These are phyloP conservation scores for Syngnathoides biaculeatus DNA, from an alignment of 2,113 vertebrate species.

Conservation along the genomic window DNA sequence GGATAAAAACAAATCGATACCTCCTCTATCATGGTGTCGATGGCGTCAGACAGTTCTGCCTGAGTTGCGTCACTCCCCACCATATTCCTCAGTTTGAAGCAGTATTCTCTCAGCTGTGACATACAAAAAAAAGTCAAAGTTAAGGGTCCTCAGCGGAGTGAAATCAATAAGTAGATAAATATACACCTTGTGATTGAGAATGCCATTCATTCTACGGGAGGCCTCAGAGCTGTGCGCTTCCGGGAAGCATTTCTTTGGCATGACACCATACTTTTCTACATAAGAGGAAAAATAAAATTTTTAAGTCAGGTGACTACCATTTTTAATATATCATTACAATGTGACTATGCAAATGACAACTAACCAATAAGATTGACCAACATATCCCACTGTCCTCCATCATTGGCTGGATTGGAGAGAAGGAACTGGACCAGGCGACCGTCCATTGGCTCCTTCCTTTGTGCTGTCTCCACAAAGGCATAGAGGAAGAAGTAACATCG, in stretches of 20 bases:
- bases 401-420: constrained; percentile 89
- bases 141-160: neutral
- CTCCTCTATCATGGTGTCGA: constrained; percentile 96
- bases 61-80: constrained; percentile 81
- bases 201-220: constrained; percentile 94
- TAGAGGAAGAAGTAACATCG: constrained; percentile 93
- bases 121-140: constrained; percentile 3
- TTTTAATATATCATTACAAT: no score
- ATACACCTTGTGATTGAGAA: constrained; percentile 93
- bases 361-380: constrained; percentile 94
- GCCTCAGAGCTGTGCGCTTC: constrained; percentile 95
- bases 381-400: constrained; percentile 99
- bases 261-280: constrained; percentile 92
- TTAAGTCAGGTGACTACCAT: neutral
- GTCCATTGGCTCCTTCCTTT: constrained; percentile 87
- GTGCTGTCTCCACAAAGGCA: constrained; percentile 88
- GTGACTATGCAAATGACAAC: constrained; percentile 27
- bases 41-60: constrained; percentile 77
- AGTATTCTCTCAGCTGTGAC: constrained; percentile 92
- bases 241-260: constrained; percentile 96
- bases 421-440: constrained; percentile 90
- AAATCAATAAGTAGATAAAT: neutral
- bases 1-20: constrained; percentile 50
- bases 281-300: neutral
- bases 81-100: constrained; percentile 87